phyloP scores from a whole-genome alignment of 2,113 vertebrate species.

The Bubalus kerabau region DNA sequence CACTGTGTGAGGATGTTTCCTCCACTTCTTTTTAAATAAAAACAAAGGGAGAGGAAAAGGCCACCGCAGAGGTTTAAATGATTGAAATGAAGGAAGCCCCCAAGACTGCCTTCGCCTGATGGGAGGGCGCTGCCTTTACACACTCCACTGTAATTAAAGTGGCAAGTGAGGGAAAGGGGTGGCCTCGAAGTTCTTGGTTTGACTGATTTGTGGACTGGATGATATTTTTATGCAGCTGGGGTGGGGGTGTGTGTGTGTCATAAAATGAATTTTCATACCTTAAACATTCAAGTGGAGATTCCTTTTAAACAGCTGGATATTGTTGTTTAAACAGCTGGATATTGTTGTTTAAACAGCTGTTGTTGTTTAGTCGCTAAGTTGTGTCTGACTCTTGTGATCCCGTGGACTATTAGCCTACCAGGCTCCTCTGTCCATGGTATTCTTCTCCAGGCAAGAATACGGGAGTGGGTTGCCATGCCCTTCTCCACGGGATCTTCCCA shows the following conservation, averaged over 20 bases:
- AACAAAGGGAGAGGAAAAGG: constrained; percentile 59
- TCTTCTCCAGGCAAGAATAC: background rate
- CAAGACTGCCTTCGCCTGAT: background rate
- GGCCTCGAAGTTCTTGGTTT: background rate
- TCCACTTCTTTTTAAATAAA: constrained; percentile 65
- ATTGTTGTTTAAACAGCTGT: background rate
- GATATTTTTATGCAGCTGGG: background rate
- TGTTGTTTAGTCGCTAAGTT: background rate
- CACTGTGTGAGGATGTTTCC: constrained; percentile 60
- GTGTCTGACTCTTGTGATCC: background rate
- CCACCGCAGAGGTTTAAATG: constrained; percentile 25
- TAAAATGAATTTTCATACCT: background rate
- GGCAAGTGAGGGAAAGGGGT: background rate
- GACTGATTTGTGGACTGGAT: background rate
- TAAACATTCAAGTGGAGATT: background rate
- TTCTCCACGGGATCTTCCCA: background rate
- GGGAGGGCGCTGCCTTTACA: accelerated
- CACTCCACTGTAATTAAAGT: constrained; percentile 17
- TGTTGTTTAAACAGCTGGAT: background rate
- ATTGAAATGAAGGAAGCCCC: constrained; percentile 43
- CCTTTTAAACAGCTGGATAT: background rate
- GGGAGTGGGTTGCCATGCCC: background rate
- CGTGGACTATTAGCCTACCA: background rate
- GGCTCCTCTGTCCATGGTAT: background rate
- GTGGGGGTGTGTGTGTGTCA: background rate